Conservation (phyloP, 2,797 vertebrate genomes). For the Semaprochilodus insignis region DNA sequence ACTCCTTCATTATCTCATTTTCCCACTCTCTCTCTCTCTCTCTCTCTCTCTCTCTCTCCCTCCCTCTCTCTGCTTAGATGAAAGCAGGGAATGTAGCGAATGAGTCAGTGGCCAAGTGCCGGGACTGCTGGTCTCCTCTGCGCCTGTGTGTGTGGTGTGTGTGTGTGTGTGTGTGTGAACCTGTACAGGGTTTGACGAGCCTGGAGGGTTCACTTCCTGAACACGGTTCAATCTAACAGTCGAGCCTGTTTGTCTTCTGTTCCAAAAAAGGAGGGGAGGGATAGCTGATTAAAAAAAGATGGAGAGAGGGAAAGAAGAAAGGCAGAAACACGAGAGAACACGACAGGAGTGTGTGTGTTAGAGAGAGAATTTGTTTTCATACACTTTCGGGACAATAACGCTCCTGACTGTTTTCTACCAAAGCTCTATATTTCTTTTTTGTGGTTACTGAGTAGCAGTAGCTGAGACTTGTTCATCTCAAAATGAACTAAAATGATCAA, state of each 20-base stretch:
- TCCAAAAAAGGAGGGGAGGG: slow-evolving; percentile 67
- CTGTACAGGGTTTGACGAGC: slow-evolving; percentile 70
- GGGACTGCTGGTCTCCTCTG: slow-evolving; percentile 76
- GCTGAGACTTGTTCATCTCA: too few species aligned
- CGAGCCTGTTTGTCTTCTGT: slow-evolving; percentile 78
- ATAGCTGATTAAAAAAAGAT: slow-evolving; percentile 57
- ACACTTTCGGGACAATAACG: not conserved
- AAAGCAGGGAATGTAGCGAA: slow-evolving; percentile 78
- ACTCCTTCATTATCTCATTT: slow-evolving; percentile 27
- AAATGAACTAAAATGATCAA: too few species aligned
- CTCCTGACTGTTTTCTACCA: too few species aligned
- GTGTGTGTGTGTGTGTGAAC: slow-evolving; percentile 36
- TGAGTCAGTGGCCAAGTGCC: slow-evolving; percentile 75
- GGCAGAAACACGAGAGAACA: slow-evolving; percentile 56
- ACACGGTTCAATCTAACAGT: slow-evolving; percentile 79
- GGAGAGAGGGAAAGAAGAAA: slow-evolving; percentile 29
- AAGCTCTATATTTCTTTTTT: too few species aligned
- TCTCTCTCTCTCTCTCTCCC: slow-evolving; percentile 36
- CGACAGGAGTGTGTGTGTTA: not conserved
- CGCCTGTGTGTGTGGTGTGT: slow-evolving; percentile 31
- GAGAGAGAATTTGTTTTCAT: not conserved
- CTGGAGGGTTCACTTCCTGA: slow-evolving; percentile 78
- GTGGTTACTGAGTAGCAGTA: too few species aligned
- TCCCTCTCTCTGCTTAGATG: slow-evolving; percentile 64
- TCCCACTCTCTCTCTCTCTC: slow-evolving; percentile 4